phyloP scores from a whole-genome alignment of 2,113 vertebrate species.

The Sclerurus mexicanus region DNA sequence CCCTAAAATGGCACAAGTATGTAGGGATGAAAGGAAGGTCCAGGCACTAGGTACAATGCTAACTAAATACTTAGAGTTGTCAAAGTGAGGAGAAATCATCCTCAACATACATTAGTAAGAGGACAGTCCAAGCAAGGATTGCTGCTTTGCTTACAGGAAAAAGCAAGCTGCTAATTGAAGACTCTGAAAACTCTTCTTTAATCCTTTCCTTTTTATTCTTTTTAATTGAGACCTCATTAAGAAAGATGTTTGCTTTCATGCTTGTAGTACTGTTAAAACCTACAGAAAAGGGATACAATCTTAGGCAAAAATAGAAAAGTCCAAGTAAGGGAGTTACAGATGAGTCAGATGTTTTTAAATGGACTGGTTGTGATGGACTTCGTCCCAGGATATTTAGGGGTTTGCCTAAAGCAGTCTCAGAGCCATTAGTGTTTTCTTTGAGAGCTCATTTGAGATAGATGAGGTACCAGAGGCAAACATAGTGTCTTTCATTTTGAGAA shows the following conservation, averaged over 20 bases:
- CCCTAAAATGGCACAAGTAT: neutral
- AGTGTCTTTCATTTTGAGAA: neutral
- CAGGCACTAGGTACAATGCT: neutral
- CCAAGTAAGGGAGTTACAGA: neutral
- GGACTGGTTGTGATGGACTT: neutral
- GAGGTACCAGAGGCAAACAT: neutral
- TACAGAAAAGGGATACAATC: neutral
- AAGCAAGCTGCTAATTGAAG: neutral
- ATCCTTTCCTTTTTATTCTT: neutral
- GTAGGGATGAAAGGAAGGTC: neutral
- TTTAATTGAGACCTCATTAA: neutral
- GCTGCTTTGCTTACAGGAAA: neutral
- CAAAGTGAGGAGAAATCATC: neutral
- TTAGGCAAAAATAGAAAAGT: neutral
- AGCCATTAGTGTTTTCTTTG: neutral
- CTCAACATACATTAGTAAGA: neutral
- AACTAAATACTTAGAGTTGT: neutral
- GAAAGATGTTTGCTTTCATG: neutral
- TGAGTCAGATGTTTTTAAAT: neutral
- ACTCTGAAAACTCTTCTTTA: neutral
- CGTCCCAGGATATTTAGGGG: neutral
- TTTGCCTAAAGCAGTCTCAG: neutral
- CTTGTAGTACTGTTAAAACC: neutral
- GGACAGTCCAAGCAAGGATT: neutral
- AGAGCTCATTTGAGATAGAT: neutral